phyloP scores from a whole-genome alignment of 2,113 vertebrate species.

The Danio rerio region DNA sequence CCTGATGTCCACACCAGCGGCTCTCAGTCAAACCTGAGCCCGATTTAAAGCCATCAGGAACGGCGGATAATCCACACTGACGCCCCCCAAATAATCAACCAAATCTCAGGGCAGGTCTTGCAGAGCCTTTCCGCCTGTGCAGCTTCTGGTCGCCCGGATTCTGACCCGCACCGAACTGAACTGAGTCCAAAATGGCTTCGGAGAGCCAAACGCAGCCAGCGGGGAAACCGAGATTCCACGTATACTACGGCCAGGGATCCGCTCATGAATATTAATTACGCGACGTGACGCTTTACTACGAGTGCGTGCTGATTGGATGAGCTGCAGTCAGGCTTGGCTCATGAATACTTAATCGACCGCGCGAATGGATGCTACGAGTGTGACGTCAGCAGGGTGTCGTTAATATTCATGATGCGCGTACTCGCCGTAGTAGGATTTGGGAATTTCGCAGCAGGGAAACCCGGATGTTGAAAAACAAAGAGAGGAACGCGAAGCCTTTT shows the following conservation, averaged over 20 bases:
- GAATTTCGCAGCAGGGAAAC: constrained; percentile 71
- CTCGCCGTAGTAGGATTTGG: constrained; percentile 20
- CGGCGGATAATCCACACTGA: not conserved
- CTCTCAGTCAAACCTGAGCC: constrained; percentile 38
- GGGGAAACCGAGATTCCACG: constrained; percentile 60
- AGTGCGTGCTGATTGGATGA: not conserved
- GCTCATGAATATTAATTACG: constrained; percentile 11
- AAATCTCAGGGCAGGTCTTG: too few relatives aligned
- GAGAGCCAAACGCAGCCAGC: constrained; percentile 72
- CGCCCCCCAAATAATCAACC: too few relatives aligned
- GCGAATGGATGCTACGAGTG: not conserved
- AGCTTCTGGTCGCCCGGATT: constrained; percentile 37
- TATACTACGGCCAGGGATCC: not conserved
- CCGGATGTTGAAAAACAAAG: constrained; percentile 87
- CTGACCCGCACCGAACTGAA: constrained; percentile 66
- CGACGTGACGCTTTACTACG: not conserved
- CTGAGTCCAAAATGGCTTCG: constrained; percentile 72
- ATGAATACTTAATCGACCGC: not conserved
- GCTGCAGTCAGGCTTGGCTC: not conserved
- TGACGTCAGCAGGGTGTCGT: not conserved
- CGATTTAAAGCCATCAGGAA: constrained; percentile 43
- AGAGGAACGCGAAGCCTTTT: constrained; percentile 60
- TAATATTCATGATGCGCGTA: not conserved
- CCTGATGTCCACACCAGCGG: constrained; percentile 27
- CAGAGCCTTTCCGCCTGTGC: constrained; percentile 19